These are phyloP conservation scores for Tauraco erythrolophus DNA, from an alignment of 2,113 vertebrate species.

Conservation along the genomic window DNA sequence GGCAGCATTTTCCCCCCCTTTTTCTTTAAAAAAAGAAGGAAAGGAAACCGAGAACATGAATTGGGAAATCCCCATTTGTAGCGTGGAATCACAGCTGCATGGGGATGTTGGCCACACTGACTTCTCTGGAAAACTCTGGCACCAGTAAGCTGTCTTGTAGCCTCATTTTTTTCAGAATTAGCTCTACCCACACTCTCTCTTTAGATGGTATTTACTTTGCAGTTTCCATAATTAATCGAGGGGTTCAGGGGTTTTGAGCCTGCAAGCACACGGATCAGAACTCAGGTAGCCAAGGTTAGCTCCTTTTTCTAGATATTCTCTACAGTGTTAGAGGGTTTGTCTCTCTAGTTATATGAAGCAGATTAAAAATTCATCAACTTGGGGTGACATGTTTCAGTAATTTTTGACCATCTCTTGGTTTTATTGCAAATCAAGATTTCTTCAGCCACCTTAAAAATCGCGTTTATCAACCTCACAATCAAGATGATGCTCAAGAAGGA, in stretches of 20 bases:
- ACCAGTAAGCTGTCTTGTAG: neutral
- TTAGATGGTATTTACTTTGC: neutral
- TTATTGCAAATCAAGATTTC: neutral
- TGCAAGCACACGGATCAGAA: neutral
- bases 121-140: neutral
- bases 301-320: neutral
- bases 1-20: fast-evolving
- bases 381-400: neutral
- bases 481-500: neutral
- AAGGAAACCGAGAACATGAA: neutral
- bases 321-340: neutral
- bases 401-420: conserved; percentile 10
- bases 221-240: neutral
- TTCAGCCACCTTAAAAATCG: neutral
- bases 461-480: neutral
- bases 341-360: neutral
- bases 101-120: neutral
- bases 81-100: fast-evolving
- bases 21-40: neutral
- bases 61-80: neutral
- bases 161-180: neutral
- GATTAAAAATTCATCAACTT: neutral
- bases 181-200: neutral
- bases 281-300: neutral
- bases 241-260: neutral